Conservation (phyloP, 2,113 vertebrate species). For the Pterocles gutturalis region DNA sequence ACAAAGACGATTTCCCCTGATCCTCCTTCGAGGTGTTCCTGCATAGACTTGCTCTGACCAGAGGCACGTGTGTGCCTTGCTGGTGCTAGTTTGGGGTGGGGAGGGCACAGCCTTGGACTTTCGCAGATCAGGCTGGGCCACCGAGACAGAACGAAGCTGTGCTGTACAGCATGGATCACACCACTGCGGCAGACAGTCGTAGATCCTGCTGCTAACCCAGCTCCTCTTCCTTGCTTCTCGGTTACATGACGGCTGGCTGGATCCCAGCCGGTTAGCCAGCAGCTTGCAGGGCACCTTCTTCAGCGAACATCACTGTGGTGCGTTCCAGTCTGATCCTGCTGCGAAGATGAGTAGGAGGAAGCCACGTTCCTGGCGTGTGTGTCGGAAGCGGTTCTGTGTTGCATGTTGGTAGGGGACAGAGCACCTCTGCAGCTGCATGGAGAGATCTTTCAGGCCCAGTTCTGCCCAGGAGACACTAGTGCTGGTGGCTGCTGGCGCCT, state of each 20-base stretch:
- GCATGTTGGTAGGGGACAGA: background rate
- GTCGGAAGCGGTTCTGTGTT: background rate
- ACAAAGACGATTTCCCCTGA: background rate
- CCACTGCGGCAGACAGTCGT: background rate
- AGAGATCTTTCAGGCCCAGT: background rate
- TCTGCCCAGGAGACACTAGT: background rate
- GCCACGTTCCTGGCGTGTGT: background rate
- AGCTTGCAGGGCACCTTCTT: background rate
- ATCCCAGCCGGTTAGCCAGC: background rate
- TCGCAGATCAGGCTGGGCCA: background rate
- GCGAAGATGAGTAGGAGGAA: background rate
- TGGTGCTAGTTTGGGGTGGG: background rate
- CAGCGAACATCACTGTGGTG: accelerated
- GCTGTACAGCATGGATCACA: background rate
- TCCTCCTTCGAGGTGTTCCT: background rate
- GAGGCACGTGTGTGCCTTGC: accelerated
- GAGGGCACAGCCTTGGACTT: background rate
- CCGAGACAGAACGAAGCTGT: background rate
- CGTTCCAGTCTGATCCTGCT: background rate
- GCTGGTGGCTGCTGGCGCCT: background rate
- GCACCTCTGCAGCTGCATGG: background rate
- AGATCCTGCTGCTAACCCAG: background rate
- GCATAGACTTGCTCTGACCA: background rate
- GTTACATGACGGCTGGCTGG: background rate
- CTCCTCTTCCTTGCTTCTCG: background rate